Evolutionary conservation across 2,113 vertebrate species (phyloP).

Genomic region (Meles meles): DNA sequence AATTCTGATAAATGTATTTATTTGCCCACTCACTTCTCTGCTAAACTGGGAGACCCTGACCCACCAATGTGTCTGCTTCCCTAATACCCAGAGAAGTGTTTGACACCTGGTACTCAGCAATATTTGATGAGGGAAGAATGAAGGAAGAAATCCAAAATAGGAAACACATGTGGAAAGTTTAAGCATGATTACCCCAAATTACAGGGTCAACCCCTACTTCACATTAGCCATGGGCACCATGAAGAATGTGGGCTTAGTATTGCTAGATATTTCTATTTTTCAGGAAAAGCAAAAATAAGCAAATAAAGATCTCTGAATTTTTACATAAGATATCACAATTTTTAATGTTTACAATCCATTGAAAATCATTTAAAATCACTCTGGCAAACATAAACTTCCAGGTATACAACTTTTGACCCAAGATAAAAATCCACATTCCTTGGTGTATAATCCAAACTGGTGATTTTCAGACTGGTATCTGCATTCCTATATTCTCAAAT

Average conservation of each 20-base stretch:
- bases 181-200: background rate
- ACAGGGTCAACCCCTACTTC: background rate
- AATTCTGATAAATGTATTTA: background rate
- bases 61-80: background rate
- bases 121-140: background rate
- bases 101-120: background rate
- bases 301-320: background rate
- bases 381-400: background rate
- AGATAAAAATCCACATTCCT: background rate
- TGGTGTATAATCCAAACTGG: background rate
- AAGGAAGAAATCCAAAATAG: background rate
- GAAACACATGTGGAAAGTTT: background rate
- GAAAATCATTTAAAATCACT: background rate
- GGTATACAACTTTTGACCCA: background rate
- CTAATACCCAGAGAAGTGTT: background rate
- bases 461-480: background rate
- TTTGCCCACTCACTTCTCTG: background rate
- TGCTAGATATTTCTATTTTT: constrained; percentile 1
- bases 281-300: background rate
- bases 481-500: background rate
- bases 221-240: background rate
- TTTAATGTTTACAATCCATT: background rate
- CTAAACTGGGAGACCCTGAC: background rate
- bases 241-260: background rate
- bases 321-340: background rate